phyloP scores from a whole-genome alignment of 2,888 invertebrate genomes.

The Agonopterix arenella region DNA sequence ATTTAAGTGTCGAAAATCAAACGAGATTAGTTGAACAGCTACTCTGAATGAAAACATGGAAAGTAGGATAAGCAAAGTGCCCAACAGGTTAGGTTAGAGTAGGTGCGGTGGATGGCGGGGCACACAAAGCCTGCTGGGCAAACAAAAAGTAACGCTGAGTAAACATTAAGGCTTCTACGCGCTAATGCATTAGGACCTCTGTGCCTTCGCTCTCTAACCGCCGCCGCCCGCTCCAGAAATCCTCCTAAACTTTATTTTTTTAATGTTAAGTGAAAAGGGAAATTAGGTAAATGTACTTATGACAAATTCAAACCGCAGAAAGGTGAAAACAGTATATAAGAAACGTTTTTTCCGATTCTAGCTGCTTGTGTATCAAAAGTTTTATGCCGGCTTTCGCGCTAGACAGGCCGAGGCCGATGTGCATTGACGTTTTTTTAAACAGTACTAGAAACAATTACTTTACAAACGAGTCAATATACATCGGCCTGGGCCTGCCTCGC shows the following conservation, averaged over 20 bases:
- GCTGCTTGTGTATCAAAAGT: too few relatives aligned
- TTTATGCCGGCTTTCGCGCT: too few relatives aligned
- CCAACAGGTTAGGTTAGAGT: conserved; percentile 40
- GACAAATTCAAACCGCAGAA: too few relatives aligned
- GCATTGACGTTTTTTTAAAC: too few relatives aligned
- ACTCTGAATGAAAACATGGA: conserved; percentile 20
- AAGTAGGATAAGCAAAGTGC: conserved; percentile 30
- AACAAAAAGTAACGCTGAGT: conserved; percentile 51
- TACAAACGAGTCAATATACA: too few relatives aligned
- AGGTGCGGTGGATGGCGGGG: conserved; percentile 26
- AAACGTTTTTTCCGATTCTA: too few relatives aligned
- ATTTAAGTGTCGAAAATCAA: conserved; percentile 7
- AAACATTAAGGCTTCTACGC: conserved; percentile 48
- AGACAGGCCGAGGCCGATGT: too few relatives aligned
- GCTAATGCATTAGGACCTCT: conserved; percentile 52
- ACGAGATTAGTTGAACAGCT: conserved; percentile 8
- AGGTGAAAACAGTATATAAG: too few relatives aligned
- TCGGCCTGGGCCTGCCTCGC: too few relatives aligned
- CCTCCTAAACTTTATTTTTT: neutral
- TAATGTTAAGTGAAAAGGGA: too few relatives aligned
- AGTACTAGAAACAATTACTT: too few relatives aligned
- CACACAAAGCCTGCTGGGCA: conserved; percentile 50
- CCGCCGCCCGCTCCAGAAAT: conserved; percentile 14
- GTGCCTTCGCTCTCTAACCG: conserved; percentile 17
- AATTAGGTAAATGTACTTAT: too few relatives aligned